Evolutionary conservation across 2,113 vertebrate genomes (phyloP).

Genomic region (Pica pica): DNA sequence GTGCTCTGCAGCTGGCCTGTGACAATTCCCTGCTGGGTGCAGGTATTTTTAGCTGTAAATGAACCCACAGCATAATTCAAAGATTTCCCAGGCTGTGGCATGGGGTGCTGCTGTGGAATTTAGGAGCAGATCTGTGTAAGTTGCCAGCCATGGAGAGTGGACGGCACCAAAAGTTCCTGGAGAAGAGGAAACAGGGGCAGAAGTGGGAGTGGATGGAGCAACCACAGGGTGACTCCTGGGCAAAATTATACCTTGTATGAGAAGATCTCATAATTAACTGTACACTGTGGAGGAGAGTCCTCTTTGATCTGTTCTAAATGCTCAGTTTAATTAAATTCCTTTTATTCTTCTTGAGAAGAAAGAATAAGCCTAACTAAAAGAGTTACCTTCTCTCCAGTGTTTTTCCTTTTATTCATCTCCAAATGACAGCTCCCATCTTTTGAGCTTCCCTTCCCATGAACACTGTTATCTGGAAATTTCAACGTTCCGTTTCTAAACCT

Average conservation of each 20-base stretch:
- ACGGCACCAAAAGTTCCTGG: neutral
- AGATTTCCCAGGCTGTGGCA: neutral
- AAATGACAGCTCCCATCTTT: neutral
- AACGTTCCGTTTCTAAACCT: neutral
- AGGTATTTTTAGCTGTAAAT: neutral
- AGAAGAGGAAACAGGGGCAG: neutral
- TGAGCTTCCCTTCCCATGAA: neutral
- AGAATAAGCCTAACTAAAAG: neutral
- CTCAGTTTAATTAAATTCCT: neutral
- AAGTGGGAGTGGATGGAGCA: neutral
- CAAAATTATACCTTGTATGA: neutral
- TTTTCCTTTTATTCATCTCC: neutral
- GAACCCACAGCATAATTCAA: neutral
- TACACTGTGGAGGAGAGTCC: neutral
- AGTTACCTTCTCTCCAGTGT: neutral
- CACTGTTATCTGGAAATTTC: neutral
- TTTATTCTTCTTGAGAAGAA: neutral
- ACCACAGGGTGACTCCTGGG: neutral
- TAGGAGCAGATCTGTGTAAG: neutral
- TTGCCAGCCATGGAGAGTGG: neutral
- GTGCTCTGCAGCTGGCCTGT: neutral
- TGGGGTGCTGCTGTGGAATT: neutral
- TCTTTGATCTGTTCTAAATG: conserved; percentile 30
- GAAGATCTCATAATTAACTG: neutral
- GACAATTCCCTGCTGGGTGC: neutral